Evolutionary conservation across 2,888 invertebrate genomes (phyloP), one percentile per base, ranked within the genome.

Genomic region (Deilephila porcellus): DNA sequence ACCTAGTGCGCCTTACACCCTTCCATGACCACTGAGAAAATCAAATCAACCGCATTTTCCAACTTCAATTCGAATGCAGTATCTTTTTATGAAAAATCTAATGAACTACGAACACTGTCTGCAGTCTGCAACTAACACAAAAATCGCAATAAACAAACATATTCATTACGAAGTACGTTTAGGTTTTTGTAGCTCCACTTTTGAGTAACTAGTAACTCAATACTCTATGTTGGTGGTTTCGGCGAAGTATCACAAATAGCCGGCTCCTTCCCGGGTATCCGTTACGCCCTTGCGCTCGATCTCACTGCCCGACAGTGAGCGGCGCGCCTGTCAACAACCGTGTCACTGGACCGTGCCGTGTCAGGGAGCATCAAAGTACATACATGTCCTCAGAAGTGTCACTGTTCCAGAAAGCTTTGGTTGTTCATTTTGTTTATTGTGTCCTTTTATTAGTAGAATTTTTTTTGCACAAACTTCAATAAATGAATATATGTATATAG

Each of bases 241-340:
- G 83, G 80, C 86, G 91, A 91, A 91, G 79, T 82, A 79, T 85
- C 85, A 81, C 81, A 85, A 87, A 86, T 87, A 87, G 77, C 77
- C 87, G 91, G 89, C 92, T 91, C 90, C 85, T 83, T 84, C 80
- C 80, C 76, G 76, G 80, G 82, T 91, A 86, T 91, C 91, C 77
- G 87, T 92, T 91, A 86, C 91, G 77, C 81, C 79, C 78, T 77
- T 76, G 79, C 82, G 77, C 78, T 67, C 78, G 71, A 67, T 64
- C 72, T 59, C 72, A 60, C 72, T 72, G 59, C 73, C 73, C 79
- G 78, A 77, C 78, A 78, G 76, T 73, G 80, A 75, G 76, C 77
- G 79, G 78, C 77, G 81, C 81, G 83, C 81, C 86, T 89, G 90
- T 90, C 90, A 89, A 84, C 88, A 80, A 80, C 60, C 77, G 78